Evolutionary conservation across 2,888 invertebrate genomes (phyloP).

Genomic region (Helicoverpa assulta): DNA sequence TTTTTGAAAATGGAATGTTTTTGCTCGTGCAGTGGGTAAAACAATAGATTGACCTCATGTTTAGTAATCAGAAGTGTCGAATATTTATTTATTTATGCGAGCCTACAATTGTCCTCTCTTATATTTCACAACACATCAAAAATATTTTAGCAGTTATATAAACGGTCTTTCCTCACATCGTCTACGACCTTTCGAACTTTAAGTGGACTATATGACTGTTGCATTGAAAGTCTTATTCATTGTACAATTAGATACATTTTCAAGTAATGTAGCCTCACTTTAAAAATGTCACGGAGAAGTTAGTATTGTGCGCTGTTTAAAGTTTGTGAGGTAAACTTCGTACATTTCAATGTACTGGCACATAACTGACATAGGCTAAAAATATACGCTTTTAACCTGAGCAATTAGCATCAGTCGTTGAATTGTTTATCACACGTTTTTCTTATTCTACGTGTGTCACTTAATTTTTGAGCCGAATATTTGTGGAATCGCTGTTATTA

Average conservation of each 20-base stretch:
- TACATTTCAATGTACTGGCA: slow-evolving; percentile 26
- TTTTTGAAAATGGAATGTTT: background rate
- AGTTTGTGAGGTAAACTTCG: slow-evolving; percentile 49
- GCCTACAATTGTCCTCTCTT: slow-evolving; percentile 23
- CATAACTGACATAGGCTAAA: slow-evolving; percentile 34
- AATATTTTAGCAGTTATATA: slow-evolving; percentile 50
- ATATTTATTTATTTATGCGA: slow-evolving; percentile 15
- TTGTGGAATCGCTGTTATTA: slow-evolving; percentile 21
- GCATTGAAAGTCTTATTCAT: slow-evolving; percentile 39
- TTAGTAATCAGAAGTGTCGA: background rate
- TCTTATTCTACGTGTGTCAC: slow-evolving; percentile 8
- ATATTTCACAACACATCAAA: slow-evolving; percentile 44
- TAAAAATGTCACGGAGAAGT: slow-evolving; percentile 51
- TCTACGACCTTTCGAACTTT: slow-evolving; percentile 60
- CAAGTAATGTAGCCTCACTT: slow-evolving; percentile 1
- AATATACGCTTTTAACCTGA: slow-evolving; percentile 35
- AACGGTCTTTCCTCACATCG: slow-evolving; percentile 54
- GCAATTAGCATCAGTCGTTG: slow-evolving; percentile 41
- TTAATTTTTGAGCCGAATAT: slow-evolving; percentile 15
- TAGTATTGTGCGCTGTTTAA: slow-evolving; percentile 16
- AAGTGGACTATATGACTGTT: slow-evolving; percentile 7
- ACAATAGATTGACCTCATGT: background rate
- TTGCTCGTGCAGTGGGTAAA: background rate
- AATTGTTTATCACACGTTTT: slow-evolving; percentile 22
- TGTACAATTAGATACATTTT: slow-evolving; percentile 34